Evolutionary conservation across 2,888 invertebrate genomes (phyloP), one percentile per base, ranked within the genome.

Genomic region (Ormyrus nitidulus): DNA sequence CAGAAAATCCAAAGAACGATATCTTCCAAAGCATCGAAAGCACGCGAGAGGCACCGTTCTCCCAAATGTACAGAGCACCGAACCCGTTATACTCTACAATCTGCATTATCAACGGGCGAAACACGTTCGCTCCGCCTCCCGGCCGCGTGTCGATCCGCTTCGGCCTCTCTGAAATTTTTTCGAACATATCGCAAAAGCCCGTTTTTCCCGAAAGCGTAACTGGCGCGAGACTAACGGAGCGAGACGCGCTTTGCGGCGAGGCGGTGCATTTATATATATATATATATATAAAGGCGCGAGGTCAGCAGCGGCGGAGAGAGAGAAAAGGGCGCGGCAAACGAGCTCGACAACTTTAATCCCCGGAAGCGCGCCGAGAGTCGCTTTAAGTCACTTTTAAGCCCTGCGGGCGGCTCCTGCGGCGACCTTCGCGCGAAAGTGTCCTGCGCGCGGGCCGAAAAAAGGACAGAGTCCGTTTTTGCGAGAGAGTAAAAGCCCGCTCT

Each of bases 361-460:
- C 80, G 82, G 81, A 82, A 84, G 81, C 58, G 46, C 19, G 46
- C 34, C 79, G 61, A 19, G 59, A 53, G 75, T 81, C 70, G 78
- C 81, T 83, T 72, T 68, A 56, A 83, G 74, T 83, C 70, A 79
- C 80, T 79, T 80, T 79, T 56, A 71, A 77, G 51, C 80, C 77
- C 56, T 19, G 19, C 19, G 19, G 19, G 19, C 19, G 1, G 62
- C 13, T 69, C 70, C 51, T 44, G 83, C 71, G 83, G 81, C 13
- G 19, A 19, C 78, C 75, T 83, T 80, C 66, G 66, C 61, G 59
- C 34, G 10, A 53, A 46, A 11, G 64, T 48, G 4, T 10, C 64
- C 48, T 11, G 11, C 46, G 49, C 34, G 64, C 59, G 48, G 19
- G 19, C 19, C 48, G 64, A 44, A 9, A 44, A 44, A 8, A 62